Base-by-base conservation (phyloP, 2,113 vertebrate genomes). In the Gracilinanus agilis region DNA sequence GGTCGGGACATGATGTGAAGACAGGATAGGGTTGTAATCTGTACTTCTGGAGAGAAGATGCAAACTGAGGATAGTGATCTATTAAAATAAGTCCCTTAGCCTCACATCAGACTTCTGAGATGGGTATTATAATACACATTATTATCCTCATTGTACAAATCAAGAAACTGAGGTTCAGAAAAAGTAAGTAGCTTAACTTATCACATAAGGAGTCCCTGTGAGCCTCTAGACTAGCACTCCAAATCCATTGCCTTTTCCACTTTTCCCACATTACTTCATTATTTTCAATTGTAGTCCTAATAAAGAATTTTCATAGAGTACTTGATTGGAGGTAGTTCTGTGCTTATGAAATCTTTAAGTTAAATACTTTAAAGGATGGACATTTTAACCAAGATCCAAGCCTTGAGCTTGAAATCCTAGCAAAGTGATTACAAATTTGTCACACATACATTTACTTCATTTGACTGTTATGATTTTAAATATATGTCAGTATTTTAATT, bases 401-500 rank as follows among this genome's bases (percentile, higher is more conserved):
- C 55, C 53, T 25, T 53, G 49, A 95, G 25, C 29, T 53, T 40
- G 34, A 55, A 34, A 91, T 8, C 29, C 92, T 29, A 40, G 44
- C 34, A 49, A 7, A 56, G 49, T 91, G n/a, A 89, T 92, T 67
- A 1, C 54, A 90, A 95, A 90, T 54, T 88, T 5, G 58, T 58
- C 83, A 23, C 55, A 23, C 3, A 34, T 54, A 58, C 4, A 58
- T 9, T 93, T 91, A 53, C n/a, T 92, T 91, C 53, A 96, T 92
- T 24, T 13, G 44, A 95, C 93, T 91, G 91, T n/a, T 94, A 44
- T 93, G 93, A 89, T 97, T 93, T 89, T 96, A 88, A 96, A 94
- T 93, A 56, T 94, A 94, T 90, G 91, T 91, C 95, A 95, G 89
- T 92, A 93, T 96, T 95, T 96, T 96, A 94, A 96, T 97, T 95